Evolutionary conservation across 2,113 vertebrate species (phyloP), one percentile per base, ranked within the genome.

Genomic region (Syngnathoides biaculeatus): DNA sequence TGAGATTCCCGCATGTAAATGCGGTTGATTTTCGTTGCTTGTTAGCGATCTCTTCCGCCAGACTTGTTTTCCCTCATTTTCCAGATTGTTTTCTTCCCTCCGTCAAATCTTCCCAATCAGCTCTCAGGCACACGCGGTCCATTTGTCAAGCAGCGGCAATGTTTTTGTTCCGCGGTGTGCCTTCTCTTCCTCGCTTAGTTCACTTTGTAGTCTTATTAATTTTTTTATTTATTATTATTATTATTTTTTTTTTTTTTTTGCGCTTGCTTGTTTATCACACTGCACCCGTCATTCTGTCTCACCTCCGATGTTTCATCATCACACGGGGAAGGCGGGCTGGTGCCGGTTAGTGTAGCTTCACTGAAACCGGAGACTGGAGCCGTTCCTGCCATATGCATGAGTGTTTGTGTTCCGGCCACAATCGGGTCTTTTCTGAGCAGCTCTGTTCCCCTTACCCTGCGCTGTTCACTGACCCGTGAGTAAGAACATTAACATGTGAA

Each of bases 401-500:
- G n/a, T 52, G 24, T 52, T 26, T 45, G 68, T 64, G 64, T 22
- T 48, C 64, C 69, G 63, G 1, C 12, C 27, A 30, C 58, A 73
- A 12, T 39, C 74, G 82, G 83, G 79, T 86, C 86, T 85, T 85
- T 82, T 66, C 75, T 27, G 75, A 63, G 60, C 75, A n/a, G 78
- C 80, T 81, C 79, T 71, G 75, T 80, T 81, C 75, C 85, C 85
- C 78, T 65, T 1, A 79, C 73, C 73, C 74, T 83, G 85, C 77
- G 69, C 65, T 61, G 85, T 63, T 77, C 84, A 62, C 77, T 84
- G 87, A 81, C 83, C 79, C 64, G 71, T 75, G 83, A 86, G 85
- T 90, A 91, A 91, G 74, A 73, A 67, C 80, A 92, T 92, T 92
- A 91, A 82, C 91, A 92, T 91, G 81, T 87, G 87, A 92, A 92